Evolutionary conservation across 2,888 invertebrate species (phyloP).

Genomic region (Heliconius aoede): DNA sequence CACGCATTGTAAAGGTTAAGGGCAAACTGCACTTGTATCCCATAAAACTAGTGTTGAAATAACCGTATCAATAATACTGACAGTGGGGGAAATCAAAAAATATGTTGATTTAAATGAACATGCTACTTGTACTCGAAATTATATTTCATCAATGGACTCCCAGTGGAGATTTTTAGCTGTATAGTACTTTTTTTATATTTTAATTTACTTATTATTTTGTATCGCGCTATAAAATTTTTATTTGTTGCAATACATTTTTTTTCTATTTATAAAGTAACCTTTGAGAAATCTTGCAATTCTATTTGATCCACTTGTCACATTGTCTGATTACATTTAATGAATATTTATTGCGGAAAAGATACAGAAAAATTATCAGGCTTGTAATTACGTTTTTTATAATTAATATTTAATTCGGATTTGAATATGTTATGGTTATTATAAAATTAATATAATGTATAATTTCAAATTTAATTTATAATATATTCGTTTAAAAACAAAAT

Average conservation of each 20-base stretch:
- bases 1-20: constrained; percentile 70
- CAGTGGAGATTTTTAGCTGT: background rate
- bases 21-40: constrained; percentile 54
- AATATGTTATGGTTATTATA: background rate
- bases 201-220: background rate
- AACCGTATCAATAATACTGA: constrained; percentile 31
- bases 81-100: constrained; percentile 1
- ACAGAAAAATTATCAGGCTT: too few species aligned
- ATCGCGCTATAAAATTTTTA: background rate
- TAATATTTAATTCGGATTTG: background rate
- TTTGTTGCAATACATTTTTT: background rate
- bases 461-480: background rate
- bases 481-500: background rate
- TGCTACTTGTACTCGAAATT: constrained; percentile 5
- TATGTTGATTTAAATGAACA: constrained; percentile 22
- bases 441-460: background rate
- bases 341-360: too few species aligned
- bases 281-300: too few species aligned
- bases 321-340: too few species aligned
- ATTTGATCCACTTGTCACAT: too few species aligned
- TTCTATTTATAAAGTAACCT: background rate
- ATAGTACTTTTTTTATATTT: background rate
- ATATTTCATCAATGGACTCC: background rate
- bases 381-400: too few species aligned
- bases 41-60: constrained; percentile 34